These are phyloP conservation scores for Cataglyphis albicans DNA, from an alignment of 2,888 invertebrate genomes.

Conservation along the genomic window DNA sequence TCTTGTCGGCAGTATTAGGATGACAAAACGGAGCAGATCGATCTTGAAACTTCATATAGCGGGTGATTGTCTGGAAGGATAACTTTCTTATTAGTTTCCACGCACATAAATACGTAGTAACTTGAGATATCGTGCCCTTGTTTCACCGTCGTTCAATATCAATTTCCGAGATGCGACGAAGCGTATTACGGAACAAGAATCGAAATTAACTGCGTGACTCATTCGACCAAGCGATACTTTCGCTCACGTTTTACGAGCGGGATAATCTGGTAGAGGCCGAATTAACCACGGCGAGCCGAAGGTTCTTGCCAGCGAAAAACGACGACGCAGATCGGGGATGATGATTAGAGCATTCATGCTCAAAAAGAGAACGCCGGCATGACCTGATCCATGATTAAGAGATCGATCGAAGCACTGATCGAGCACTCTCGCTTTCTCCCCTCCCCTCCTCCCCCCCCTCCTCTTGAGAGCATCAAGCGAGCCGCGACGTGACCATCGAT, in stretches of 20 bases:
- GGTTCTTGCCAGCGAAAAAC: neutral
- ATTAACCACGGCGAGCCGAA: conserved; percentile 18
- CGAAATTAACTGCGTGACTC: conserved; percentile 45
- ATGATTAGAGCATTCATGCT: conserved; percentile 17
- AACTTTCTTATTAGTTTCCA: conserved; percentile 18
- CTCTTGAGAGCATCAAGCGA: conserved; percentile 21
- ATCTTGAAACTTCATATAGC: neutral
- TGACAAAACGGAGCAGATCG: neutral
- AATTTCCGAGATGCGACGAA: neutral
- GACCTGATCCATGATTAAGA: conserved; percentile 33
- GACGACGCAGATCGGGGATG: neutral
- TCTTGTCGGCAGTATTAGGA: neutral
- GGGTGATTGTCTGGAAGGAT: neutral
- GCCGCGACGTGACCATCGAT: conserved; percentile 39
- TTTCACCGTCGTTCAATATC: neutral
- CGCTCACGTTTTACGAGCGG: conserved; percentile 37
- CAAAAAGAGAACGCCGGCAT: neutral
- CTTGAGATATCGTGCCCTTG: neutral
- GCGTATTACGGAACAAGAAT: conserved; percentile 13
- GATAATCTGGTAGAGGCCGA: conserved; percentile 18
- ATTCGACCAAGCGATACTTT: conserved; percentile 24
- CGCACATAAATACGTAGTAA: neutral
- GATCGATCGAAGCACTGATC: conserved; percentile 33
- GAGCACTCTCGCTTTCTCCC: neutral
- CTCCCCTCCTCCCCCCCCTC: neutral